phyloP scores from a whole-genome alignment of 2,888 invertebrate species.

The Cecidostiba fungosa region DNA sequence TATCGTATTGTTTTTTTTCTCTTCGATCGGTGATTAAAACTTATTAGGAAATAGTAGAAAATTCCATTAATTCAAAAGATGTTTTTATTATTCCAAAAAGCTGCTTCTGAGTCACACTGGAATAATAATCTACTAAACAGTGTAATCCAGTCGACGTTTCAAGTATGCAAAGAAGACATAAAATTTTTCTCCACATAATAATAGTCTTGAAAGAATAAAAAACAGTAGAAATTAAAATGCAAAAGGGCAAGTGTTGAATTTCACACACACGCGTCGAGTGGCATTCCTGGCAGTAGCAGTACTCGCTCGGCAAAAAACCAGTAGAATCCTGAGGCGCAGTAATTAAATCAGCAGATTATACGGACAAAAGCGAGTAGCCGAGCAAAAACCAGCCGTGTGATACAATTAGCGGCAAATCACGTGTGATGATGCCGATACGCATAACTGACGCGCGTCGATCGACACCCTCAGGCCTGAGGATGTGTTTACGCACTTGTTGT shows the following conservation, averaged over 20 bases:
- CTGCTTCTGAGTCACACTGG: too few species aligned
- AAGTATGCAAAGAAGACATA: too few species aligned
- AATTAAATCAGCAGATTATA: constrained; percentile 25
- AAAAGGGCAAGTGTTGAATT: constrained; percentile 15
- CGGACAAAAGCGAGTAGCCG: not conserved
- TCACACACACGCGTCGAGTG: not conserved
- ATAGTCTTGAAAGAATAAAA: not conserved
- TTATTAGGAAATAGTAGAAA: too few species aligned
- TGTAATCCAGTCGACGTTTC: too few species aligned
- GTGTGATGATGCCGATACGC: too few species aligned
- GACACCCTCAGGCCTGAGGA: not conserved
- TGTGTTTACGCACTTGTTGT: not conserved
- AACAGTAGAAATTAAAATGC: not conserved
- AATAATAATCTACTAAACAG: too few species aligned
- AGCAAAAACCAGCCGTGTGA: not conserved
- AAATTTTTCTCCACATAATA: too few species aligned
- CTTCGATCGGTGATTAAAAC: too few species aligned
- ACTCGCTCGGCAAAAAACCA: not conserved
- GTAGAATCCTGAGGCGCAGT: constrained; percentile 27
- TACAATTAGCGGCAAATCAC: constrained; percentile 7
- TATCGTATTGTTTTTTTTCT: not conserved
- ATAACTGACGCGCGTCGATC: not conserved
- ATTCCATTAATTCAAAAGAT: too few species aligned
- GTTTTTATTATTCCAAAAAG: too few species aligned
- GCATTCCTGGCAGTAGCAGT: not conserved